These are phyloP conservation scores for Panthera tigris DNA, from an alignment of 2,113 vertebrate species.

Conservation along the genomic window DNA sequence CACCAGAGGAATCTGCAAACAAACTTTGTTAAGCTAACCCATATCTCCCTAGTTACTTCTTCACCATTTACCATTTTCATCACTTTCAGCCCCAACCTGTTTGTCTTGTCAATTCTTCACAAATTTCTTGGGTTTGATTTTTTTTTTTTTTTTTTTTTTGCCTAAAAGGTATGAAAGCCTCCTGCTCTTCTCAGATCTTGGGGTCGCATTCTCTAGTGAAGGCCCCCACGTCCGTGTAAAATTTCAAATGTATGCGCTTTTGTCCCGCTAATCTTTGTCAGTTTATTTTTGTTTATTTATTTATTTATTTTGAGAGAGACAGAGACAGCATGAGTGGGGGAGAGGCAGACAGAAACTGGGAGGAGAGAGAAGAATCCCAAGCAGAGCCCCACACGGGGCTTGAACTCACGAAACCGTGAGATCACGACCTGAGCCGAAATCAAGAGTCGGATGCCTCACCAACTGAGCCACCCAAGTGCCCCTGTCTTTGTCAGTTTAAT, in stretches of 20 bases:
- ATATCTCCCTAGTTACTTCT: not conserved
- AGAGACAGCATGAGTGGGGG: too few relatives aligned
- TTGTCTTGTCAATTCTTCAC: not conserved
- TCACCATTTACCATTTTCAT: not conserved
- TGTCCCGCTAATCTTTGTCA: not conserved
- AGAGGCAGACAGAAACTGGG: too few relatives aligned
- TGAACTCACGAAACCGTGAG: too few relatives aligned
- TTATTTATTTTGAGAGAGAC: too few relatives aligned
- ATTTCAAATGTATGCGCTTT: not conserved
- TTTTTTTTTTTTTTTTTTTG: not conserved
- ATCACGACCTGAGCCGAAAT: too few relatives aligned
- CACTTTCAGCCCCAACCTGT: not conserved
- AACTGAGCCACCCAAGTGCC: too few relatives aligned
- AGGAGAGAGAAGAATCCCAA: too few relatives aligned
- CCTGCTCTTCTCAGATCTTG: not conserved
- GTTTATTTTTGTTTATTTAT: too few relatives aligned
- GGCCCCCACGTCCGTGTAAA: not conserved
- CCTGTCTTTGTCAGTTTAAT: not conserved
- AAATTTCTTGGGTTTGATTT: not conserved
- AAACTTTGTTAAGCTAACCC: not conserved
- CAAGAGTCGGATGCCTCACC: too few relatives aligned
- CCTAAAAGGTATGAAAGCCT: not conserved
- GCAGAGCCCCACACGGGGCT: too few relatives aligned
- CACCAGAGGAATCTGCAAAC: not conserved
- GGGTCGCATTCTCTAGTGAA: not conserved